These are phyloP conservation scores for Mactra quadrangularis DNA, from an alignment of 1,140 invertebrate species.

Conservation along the genomic window DNA sequence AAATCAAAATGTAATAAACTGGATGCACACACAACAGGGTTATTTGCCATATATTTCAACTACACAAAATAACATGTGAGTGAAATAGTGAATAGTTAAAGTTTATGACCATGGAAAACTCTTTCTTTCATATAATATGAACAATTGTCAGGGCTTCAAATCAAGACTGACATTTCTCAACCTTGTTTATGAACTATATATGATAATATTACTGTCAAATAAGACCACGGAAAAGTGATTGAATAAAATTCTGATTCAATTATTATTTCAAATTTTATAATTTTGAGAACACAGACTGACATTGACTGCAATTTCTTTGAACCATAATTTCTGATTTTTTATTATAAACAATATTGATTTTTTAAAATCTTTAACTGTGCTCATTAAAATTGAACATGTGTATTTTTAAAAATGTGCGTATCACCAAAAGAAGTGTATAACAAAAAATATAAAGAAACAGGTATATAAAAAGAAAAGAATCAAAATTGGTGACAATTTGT, in stretches of 20 bases:
- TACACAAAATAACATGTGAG: neutral
- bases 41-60: slow-evolving; percentile 37
- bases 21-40: neutral
- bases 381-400: too few species aligned
- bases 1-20: slow-evolving; percentile 40
- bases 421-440: neutral
- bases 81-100: neutral
- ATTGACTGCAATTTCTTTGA: too few species aligned
- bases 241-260: slow-evolving; percentile 55
- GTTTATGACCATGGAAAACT: neutral
- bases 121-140: slow-evolving; percentile 11
- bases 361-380: too few species aligned
- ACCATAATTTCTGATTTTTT: too few species aligned
- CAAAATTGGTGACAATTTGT: too few species aligned
- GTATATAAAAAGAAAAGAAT: too few species aligned
- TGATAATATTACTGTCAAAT: slow-evolving; percentile 54
- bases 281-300: slow-evolving; percentile 22
- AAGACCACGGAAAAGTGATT: slow-evolving; percentile 38
- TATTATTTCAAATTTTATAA: slow-evolving; percentile 29
- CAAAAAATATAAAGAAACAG: neutral
- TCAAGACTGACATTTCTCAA: slow-evolving; percentile 38
- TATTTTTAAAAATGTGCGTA: too few species aligned
- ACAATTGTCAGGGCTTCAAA: slow-evolving; percentile 22
- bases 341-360: too few species aligned
- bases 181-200: slow-evolving; percentile 49